Conservation (phyloP, 1,140 invertebrate species). For the Sitodiplosis mosellana region DNA sequence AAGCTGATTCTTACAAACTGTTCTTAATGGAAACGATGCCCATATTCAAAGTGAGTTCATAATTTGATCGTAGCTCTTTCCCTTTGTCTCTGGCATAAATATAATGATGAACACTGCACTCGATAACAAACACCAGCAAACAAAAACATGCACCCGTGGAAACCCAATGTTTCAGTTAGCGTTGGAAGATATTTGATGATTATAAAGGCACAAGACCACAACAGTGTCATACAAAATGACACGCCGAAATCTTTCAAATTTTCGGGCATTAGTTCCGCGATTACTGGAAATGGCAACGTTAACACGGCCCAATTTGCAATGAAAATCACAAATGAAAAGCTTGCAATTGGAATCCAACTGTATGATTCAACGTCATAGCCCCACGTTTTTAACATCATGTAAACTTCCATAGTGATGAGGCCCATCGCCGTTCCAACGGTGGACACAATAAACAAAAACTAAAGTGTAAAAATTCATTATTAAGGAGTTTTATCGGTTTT, state of each 20-base stretch:
- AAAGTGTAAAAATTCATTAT: not conserved
- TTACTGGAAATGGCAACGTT: slow-evolving; percentile 17
- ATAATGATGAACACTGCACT: slow-evolving; percentile 8
- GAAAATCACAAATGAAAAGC: slow-evolving; percentile 20
- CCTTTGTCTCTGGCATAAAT: slow-evolving; percentile 65
- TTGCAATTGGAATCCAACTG: slow-evolving; percentile 16
- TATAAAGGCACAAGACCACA: slow-evolving; percentile 14
- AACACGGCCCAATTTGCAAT: slow-evolving; percentile 15
- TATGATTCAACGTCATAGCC: slow-evolving; percentile 8
- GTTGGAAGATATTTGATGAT: slow-evolving; percentile 8
- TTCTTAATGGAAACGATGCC: too few species aligned
- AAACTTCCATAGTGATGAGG: not conserved
- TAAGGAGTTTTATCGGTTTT: not conserved
- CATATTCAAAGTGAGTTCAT: slow-evolving; percentile 20
- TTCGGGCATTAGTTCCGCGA: slow-evolving; percentile 18
- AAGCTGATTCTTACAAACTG: too few species aligned
- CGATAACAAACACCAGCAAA: slow-evolving; percentile 10
- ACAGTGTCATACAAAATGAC: slow-evolving; percentile 14
- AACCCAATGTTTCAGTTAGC: slow-evolving; percentile 9
- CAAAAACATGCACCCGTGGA: slow-evolving; percentile 16
- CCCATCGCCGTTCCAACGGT: not conserved
- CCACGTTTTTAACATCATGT: not conserved
- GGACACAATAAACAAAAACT: not conserved
- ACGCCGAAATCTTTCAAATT: slow-evolving; percentile 15
- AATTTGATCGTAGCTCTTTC: slow-evolving; percentile 56